phyloP scores from a whole-genome alignment of 2,797 vertebrate genomes.

The Megalops cyprinoides region DNA sequence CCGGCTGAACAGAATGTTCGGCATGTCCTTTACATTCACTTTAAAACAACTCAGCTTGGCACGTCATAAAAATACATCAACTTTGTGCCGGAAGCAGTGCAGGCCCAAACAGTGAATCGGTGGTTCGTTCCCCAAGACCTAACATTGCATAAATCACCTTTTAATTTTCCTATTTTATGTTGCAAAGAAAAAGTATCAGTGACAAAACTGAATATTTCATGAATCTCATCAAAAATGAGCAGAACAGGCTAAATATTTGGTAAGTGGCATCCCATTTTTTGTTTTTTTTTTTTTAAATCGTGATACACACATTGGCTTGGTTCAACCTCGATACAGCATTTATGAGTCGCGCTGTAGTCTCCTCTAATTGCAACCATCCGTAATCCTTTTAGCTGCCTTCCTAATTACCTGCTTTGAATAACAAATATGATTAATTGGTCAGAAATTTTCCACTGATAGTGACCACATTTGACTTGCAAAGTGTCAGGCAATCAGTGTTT shows the following conservation, averaged over 20 bases:
- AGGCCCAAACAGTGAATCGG: too few species aligned
- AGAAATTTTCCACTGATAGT: neutral
- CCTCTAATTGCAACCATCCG: neutral
- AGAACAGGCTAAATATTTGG: neutral
- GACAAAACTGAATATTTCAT: neutral
- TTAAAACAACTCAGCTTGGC: neutral
- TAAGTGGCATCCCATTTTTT: neutral
- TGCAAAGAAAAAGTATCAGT: neutral
- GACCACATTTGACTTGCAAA: neutral
- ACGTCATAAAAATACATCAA: too few species aligned
- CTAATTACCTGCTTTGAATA: neutral
- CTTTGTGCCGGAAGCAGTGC: too few species aligned
- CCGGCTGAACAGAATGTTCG: neutral
- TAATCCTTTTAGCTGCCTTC: neutral
- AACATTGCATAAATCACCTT: neutral
- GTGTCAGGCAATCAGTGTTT: neutral
- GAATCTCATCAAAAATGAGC: neutral
- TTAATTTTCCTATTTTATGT: neutral
- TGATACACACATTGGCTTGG: neutral
- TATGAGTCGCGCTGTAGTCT: neutral
- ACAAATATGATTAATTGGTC: neutral
- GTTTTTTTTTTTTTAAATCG: neutral
- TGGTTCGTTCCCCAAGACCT: neutral
- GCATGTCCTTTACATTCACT: neutral
- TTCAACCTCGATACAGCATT: neutral